Conservation (phyloP, 2,113 vertebrate genomes). For the Charadrius vociferus region DNA sequence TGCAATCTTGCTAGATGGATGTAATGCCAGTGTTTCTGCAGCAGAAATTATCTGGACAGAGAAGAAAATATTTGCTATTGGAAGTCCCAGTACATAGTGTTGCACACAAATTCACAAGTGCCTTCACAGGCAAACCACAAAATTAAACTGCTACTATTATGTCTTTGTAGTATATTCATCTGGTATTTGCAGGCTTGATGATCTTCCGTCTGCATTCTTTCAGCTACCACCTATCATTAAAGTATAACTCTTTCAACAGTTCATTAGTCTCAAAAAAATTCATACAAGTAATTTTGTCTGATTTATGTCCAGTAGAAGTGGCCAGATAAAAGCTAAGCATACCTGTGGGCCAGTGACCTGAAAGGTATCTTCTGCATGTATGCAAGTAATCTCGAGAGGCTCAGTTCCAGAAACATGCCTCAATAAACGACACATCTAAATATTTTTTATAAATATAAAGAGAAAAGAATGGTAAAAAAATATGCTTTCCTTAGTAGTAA, state of each 20-base stretch:
- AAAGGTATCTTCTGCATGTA: constrained; percentile 96
- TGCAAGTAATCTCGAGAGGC: constrained; percentile 94
- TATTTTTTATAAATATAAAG: neutral
- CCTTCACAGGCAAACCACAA: neutral
- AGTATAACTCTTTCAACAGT: neutral
- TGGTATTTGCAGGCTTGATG: neutral
- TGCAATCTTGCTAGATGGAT: constrained; percentile 97
- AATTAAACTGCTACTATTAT: neutral
- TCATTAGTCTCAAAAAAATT: neutral
- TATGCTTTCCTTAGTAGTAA: neutral
- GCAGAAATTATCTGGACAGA: constrained; percentile 92
- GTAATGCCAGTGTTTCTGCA: constrained; percentile 92
- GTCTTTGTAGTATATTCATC: neutral
- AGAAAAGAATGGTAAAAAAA: neutral
- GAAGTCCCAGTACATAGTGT: neutral
- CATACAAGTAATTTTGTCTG: neutral
- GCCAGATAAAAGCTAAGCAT: constrained; percentile 14
- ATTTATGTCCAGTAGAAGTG: neutral
- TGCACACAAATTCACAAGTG: neutral
- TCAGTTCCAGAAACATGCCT: constrained; percentile 95
- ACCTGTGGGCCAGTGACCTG: constrained; percentile 97
- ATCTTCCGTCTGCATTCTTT: neutral
- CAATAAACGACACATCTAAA: constrained; percentile 89
- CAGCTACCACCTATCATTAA: neutral
- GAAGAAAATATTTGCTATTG: neutral